Evolutionary conservation across 2,888 invertebrate genomes (phyloP).

Genomic region (Andricus curvator): DNA sequence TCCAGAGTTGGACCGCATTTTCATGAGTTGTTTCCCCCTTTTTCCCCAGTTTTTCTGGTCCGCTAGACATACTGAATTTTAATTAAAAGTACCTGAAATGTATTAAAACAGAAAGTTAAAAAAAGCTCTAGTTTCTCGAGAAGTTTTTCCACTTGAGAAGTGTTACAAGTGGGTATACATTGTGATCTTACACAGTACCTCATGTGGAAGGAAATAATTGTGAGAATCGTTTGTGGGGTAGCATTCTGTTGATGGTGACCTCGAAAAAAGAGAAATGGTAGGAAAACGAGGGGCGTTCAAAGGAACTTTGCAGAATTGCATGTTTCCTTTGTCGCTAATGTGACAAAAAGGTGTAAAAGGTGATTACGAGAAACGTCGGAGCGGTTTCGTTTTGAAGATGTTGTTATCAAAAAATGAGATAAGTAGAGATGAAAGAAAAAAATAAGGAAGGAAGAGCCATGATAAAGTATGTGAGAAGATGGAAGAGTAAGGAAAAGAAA

Average conservation of each 20-base stretch:
- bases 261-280: background rate
- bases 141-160: background rate
- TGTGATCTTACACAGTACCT: background rate
- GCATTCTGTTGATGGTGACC: background rate
- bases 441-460: background rate
- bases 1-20: too few species aligned
- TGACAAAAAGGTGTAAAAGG: background rate
- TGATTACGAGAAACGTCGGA: background rate
- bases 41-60: too few species aligned
- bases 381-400: background rate
- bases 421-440: background rate
- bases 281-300: background rate
- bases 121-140: background rate
- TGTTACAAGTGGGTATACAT: background rate
- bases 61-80: background rate
- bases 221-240: background rate
- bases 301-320: background rate
- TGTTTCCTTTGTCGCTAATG: background rate
- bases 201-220: background rate
- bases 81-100: background rate
- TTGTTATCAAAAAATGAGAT: background rate
- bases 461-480: background rate
- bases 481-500: background rate
- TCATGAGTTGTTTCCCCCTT: too few species aligned
- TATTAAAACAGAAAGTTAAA: background rate